Percentiles rank a stretch among this genome's conserved stretches.
Evolutionary conservation across 2,113 vertebrate species (phyloP).

Genomic region (Ciconia maguari): DNA sequence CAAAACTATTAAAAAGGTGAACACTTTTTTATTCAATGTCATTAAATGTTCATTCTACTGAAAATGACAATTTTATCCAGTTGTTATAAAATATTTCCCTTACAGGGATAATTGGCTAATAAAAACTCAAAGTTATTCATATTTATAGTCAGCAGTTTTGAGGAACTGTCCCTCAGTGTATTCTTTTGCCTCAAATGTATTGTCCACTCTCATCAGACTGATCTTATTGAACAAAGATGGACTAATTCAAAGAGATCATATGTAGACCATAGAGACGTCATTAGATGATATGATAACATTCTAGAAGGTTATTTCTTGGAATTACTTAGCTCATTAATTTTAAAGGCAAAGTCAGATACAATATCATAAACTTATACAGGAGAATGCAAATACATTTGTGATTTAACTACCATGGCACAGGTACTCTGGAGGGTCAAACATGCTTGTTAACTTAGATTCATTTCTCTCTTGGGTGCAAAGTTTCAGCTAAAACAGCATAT

Average conservation of each 20-base stretch:
- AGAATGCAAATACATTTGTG: conserved; percentile 16
- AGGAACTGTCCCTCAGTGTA: not conserved
- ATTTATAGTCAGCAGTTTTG: conserved; percentile 48
- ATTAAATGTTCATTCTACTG: conserved; percentile 6
- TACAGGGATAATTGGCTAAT: conserved; percentile 36
- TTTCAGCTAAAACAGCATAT: not conserved
- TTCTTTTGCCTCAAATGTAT: not conserved
- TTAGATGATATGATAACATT: conserved; percentile 1
- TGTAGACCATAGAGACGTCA: not conserved
- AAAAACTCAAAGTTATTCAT: conserved; percentile 9
- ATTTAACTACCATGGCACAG: not conserved
- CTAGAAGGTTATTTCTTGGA: not conserved
- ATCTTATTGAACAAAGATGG: not conserved
- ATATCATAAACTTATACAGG: not conserved
- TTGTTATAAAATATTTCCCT: conserved; percentile 44
- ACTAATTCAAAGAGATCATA: not conserved
- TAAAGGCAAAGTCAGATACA: not conserved
- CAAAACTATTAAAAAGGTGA: not conserved
- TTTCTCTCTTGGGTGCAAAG: not conserved
- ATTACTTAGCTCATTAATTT: conserved; percentile 44
- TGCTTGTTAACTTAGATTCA: not conserved
- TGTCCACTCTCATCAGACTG: not conserved
- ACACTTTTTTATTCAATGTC: not conserved
- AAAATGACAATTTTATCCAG: conserved; percentile 4
- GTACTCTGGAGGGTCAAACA: not conserved